Evolutionary conservation across 2,113 vertebrate genomes (phyloP).

Genomic region (Marmota monax): DNA sequence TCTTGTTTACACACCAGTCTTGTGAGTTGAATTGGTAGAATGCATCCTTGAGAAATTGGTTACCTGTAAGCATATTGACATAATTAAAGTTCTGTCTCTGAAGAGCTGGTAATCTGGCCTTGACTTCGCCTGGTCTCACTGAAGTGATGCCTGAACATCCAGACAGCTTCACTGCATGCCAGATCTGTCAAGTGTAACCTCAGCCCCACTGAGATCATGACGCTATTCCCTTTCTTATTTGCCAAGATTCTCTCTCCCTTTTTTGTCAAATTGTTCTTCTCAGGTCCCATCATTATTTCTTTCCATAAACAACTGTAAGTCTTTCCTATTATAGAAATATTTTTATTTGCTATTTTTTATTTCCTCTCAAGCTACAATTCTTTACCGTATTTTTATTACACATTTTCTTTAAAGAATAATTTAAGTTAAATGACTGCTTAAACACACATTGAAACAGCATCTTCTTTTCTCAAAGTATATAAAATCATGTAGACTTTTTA

Average conservation of each 20-base stretch:
- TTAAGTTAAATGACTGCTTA: not conserved
- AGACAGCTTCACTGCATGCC: not conserved
- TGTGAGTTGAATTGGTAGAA: not conserved
- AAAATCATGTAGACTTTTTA: not conserved
- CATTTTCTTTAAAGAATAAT: not conserved
- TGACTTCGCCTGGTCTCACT: not conserved
- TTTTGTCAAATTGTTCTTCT: not conserved
- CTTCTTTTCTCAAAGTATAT: not conserved
- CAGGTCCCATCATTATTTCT: not conserved
- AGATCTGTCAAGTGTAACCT: not conserved
- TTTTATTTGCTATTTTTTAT: not conserved
- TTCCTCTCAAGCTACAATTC: not conserved
- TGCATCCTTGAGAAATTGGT: not conserved
- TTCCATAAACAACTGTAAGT: not conserved
- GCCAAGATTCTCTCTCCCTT: not conserved
- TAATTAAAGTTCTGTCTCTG: not conserved
- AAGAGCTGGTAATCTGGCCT: not conserved
- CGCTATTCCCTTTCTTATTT: not conserved
- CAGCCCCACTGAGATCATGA: not conserved
- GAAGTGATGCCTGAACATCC: not conserved
- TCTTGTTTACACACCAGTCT: not conserved
- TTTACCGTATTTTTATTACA: not conserved
- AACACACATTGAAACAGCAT: not conserved
- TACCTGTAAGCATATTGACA: not conserved
- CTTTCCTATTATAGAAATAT: not conserved